Conservation (phyloP, 2,113 vertebrate species). For the Atrichornis clamosus region DNA sequence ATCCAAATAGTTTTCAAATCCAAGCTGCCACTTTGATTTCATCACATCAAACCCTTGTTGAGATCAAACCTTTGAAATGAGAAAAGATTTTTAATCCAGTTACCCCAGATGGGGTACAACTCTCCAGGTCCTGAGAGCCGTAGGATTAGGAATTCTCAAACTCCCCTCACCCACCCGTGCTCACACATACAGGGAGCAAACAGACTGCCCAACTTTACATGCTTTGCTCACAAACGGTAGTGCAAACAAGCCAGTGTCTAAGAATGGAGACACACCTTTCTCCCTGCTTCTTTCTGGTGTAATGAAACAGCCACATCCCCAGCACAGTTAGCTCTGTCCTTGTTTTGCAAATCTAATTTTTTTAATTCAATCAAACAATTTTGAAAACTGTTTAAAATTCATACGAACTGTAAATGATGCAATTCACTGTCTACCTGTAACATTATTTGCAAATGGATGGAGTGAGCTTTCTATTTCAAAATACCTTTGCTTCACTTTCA, state of each 20-base stretch:
- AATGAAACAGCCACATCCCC: background rate
- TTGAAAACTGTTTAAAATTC: background rate
- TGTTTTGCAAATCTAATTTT: background rate
- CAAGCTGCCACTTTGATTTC: slow-evolving; percentile 98
- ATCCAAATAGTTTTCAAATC: slow-evolving; percentile 84
- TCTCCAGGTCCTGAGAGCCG: slow-evolving; percentile 81
- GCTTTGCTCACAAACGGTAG: slow-evolving; percentile 28
- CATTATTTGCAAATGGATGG: background rate
- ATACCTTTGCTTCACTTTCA: background rate
- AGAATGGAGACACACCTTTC: background rate
- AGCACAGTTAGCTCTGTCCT: background rate
- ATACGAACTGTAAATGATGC: background rate
- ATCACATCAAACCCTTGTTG: slow-evolving; percentile 92
- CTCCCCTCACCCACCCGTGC: slow-evolving; percentile 13
- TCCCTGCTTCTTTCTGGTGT: background rate
- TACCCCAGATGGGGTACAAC: slow-evolving; percentile 82
- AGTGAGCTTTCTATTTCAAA: background rate
- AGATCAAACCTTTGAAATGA: slow-evolving; percentile 97
- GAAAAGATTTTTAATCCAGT: slow-evolving; percentile 94
- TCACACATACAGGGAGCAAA: background rate
- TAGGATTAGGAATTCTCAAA: slow-evolving; percentile 85
- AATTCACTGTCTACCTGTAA: background rate
- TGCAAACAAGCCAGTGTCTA: background rate
- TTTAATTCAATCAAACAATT: background rate
- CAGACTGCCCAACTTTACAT: slow-evolving; percentile 37